These are phyloP conservation scores for Diarsia dahlii DNA, from an alignment of 2,888 invertebrate genomes.

Conservation along the genomic window DNA sequence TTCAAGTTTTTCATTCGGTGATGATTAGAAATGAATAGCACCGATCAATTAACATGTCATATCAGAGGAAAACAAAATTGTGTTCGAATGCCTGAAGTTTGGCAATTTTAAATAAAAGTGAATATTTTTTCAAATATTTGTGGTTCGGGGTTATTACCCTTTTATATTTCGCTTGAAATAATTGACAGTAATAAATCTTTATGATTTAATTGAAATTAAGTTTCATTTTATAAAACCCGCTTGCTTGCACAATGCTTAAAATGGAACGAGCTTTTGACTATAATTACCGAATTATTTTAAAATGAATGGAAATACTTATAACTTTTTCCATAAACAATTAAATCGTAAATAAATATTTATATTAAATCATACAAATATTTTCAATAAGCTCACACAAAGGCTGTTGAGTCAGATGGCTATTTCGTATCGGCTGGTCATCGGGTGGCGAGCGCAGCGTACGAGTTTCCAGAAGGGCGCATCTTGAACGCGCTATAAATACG, in stretches of 20 bases:
- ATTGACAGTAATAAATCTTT: background rate
- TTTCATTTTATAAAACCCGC: background rate
- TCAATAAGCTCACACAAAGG: conserved; percentile 66
- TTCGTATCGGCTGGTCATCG: conserved; percentile 78
- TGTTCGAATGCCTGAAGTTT: conserved; percentile 9
- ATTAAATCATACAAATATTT: conserved; percentile 24
- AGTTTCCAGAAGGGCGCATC: conserved; percentile 89
- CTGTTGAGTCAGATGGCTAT: conserved; percentile 87
- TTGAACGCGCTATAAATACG: conserved; percentile 88
- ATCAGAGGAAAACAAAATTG: conserved; percentile 8
- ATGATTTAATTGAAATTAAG: background rate
- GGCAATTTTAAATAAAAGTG: background rate
- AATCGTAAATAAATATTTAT: conserved; percentile 3
- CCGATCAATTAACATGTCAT: conserved; percentile 18
- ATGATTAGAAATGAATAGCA: conserved; percentile 28
- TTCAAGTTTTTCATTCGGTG: conserved; percentile 1
- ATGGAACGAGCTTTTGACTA: background rate
- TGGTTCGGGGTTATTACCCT: background rate
- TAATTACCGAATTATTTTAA: background rate
- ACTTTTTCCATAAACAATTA: background rate
- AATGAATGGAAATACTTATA: background rate
- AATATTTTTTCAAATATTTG: background rate
- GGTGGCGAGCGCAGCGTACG: conserved; percentile 75
- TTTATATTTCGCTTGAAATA: background rate
- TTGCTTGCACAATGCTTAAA: background rate